Percentiles rank a stretch among this genome's conserved stretches.
Evolutionary conservation across 2,797 vertebrate genomes (phyloP).

Genomic region (Tolypeutes matacus): DNA sequence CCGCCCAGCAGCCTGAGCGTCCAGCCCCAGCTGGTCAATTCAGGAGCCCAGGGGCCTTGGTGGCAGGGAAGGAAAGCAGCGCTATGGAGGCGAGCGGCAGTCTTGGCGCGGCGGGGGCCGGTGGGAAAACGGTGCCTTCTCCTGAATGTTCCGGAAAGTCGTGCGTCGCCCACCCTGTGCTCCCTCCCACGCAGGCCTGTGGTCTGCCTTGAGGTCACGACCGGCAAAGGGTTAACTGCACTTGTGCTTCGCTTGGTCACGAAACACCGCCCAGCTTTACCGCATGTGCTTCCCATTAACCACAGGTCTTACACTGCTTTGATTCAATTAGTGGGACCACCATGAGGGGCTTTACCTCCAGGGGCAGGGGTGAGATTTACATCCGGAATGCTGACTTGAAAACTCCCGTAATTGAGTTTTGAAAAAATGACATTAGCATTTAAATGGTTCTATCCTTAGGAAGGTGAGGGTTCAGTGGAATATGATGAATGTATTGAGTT

Average conservation of each 20-base stretch:
- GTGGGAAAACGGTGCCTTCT: background rate
- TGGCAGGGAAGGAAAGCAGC: too few relatives aligned
- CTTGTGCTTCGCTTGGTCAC: background rate
- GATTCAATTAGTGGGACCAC: slow-evolving; percentile 94
- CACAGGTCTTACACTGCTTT: slow-evolving; percentile 89
- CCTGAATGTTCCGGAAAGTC: background rate
- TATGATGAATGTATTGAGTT: slow-evolving; percentile 89
- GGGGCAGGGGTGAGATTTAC: slow-evolving; percentile 87
- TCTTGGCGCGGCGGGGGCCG: background rate
- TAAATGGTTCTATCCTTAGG: slow-evolving; percentile 92
- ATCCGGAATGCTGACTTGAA: slow-evolving; percentile 91
- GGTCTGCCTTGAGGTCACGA: fast-evolving
- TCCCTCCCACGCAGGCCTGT: fast-evolving
- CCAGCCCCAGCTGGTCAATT: background rate
- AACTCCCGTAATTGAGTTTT: slow-evolving; percentile 92
- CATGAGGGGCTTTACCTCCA: slow-evolving; percentile 89
- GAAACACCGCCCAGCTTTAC: slow-evolving; percentile 61
- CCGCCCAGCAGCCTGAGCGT: background rate
- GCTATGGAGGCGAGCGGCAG: too few relatives aligned
- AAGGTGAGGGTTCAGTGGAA: slow-evolving; percentile 89
- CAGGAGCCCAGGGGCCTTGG: too few relatives aligned
- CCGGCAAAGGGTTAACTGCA: slow-evolving; percentile 81
- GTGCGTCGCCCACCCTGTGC: fast-evolving
- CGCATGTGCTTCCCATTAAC: slow-evolving; percentile 92
- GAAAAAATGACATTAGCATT: slow-evolving; percentile 95